A percentile compares a stretch with the other conserved stretches of the same genome.
Evolutionary conservation across 1,140 invertebrate genomes (phyloP).

Genomic region (Conus ventricosus): DNA sequence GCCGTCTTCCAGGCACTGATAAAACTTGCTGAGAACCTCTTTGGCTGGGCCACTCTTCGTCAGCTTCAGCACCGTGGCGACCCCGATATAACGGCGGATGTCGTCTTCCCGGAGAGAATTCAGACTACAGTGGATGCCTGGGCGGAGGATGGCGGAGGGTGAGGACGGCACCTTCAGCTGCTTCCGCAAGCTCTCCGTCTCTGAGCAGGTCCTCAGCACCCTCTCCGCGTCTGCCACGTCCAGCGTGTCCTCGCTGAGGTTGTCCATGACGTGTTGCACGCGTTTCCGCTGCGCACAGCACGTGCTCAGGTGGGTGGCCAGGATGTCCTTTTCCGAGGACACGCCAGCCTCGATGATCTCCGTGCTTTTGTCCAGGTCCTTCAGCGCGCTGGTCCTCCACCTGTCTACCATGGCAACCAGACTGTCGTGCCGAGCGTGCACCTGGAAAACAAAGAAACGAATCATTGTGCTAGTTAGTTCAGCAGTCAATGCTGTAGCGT

Average conservation of each 20-base stretch:
- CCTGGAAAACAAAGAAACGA: background rate
- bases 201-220: background rate
- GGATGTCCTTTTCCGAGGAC: background rate
- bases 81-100: slow-evolving; percentile 17
- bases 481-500: no score
- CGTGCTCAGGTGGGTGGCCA: background rate
- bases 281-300: background rate
- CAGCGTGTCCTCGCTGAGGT: background rate
- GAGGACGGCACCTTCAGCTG: background rate
- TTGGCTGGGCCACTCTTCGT: background rate
- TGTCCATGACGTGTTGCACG: background rate
- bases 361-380: background rate
- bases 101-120: background rate
- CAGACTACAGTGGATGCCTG: background rate
- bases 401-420: slow-evolving; percentile 3
- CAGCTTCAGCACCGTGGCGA: background rate
- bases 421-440: slow-evolving; percentile 15
- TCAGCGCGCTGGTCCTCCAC: background rate
- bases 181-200: background rate
- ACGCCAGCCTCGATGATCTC: background rate
- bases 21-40: background rate
- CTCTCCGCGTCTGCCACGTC: slow-evolving; percentile 15
- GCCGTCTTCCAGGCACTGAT: slow-evolving; percentile 2
- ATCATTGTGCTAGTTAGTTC: no score
- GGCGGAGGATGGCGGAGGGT: background rate